phyloP scores from a whole-genome alignment of 2,797 vertebrate species.

The Rhinophrynus dorsalis region DNA sequence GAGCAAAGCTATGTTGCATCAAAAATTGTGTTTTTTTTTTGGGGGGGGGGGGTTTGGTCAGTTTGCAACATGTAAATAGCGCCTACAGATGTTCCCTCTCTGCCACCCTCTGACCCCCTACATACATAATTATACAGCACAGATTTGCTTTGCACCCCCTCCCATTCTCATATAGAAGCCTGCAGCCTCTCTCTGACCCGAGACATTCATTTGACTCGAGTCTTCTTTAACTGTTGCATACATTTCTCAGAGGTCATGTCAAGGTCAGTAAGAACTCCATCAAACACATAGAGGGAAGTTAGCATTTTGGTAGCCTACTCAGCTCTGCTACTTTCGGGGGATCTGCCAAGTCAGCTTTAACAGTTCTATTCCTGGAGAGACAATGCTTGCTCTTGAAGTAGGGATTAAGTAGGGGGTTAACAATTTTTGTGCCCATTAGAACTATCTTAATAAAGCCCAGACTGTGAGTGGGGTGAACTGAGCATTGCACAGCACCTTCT shows the following conservation, averaged over 20 bases:
- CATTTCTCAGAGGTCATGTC: constrained; percentile 80
- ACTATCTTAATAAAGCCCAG: too few species aligned
- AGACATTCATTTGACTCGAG: constrained; percentile 73
- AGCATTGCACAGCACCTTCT: too few species aligned
- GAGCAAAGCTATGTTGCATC: too few species aligned
- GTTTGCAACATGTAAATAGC: too few species aligned
- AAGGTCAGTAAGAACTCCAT: constrained; percentile 80
- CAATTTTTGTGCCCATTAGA: too few species aligned
- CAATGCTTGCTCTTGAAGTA: too few species aligned
- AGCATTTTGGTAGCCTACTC: not conserved
- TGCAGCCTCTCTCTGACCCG: not conserved
- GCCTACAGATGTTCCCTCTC: too few species aligned
- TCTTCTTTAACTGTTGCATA: constrained; percentile 68
- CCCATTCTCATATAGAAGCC: not conserved
- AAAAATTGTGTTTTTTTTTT: too few species aligned
- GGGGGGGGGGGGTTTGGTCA: too few species aligned
- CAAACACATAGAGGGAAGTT: not conserved
- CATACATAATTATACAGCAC: not conserved
- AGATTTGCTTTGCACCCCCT: not conserved
- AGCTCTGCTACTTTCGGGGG: not conserved
- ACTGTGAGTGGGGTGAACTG: too few species aligned
- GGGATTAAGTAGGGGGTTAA: too few species aligned
- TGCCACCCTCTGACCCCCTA: not conserved
- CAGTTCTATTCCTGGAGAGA: too few species aligned
- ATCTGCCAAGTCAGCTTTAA: not conserved